Evolutionary conservation across 2,888 invertebrate species (phyloP).

Genomic region (Xestia ashworthii): DNA sequence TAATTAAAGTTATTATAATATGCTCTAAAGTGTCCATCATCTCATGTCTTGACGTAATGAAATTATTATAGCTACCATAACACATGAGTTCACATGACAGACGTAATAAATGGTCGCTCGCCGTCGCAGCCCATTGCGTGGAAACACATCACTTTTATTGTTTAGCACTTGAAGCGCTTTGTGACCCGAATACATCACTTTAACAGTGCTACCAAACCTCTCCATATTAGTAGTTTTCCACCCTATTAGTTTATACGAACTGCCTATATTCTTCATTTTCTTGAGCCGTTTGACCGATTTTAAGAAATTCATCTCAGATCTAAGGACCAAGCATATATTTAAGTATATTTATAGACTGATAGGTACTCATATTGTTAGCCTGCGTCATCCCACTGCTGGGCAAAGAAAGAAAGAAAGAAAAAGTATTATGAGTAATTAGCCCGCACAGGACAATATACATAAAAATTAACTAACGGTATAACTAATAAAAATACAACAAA

Average conservation of each 20-base stretch:
- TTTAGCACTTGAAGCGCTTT: constrained; percentile 56
- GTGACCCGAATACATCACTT: constrained; percentile 61
- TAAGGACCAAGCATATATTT: not conserved
- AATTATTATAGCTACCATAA: constrained; percentile 56
- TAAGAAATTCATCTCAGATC: not conserved
- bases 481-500: too few species aligned
- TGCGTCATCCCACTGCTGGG: too few species aligned
- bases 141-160: constrained; percentile 57
- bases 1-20: constrained; percentile 26
- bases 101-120: constrained; percentile 51
- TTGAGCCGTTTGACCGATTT: constrained; percentile 1
- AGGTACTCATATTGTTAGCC: too few species aligned
- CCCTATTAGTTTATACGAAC: constrained; percentile 3
- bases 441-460: too few species aligned
- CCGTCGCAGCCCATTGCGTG: constrained; percentile 46
- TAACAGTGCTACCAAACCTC: constrained; percentile 28
- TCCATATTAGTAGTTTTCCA: constrained; percentile 32
- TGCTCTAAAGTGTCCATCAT: constrained; percentile 44
- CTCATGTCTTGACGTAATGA: constrained; percentile 51
- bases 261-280: not conserved
- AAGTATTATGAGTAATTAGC: too few species aligned
- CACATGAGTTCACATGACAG: constrained; percentile 46
- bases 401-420: too few species aligned
- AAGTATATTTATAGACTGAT: not conserved
- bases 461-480: too few species aligned